A percentile compares a stretch with the other conserved stretches of the same genome.
Conservation (phyloP, 2,888 invertebrate species). For the Brenthis daphne region DNA sequence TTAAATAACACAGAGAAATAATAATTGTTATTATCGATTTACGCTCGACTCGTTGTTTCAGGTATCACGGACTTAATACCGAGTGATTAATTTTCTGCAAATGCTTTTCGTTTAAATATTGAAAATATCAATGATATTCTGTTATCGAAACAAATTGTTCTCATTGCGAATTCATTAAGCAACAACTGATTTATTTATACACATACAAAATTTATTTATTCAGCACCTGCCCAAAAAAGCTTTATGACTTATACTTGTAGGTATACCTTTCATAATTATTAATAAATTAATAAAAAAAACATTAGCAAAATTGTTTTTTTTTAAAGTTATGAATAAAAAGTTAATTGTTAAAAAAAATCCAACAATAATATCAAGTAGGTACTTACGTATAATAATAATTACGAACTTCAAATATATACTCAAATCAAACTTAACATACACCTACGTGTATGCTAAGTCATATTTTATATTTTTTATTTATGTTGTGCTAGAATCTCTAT, state of each 20-base stretch:
- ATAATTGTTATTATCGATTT: constrained; percentile 21
- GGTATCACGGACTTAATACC: constrained; percentile 30
- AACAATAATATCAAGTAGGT: too few relatives aligned
- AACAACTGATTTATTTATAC: constrained; percentile 13
- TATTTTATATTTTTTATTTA: too few relatives aligned
- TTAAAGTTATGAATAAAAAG: too few relatives aligned
- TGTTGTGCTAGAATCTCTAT: too few relatives aligned
- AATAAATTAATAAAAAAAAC: too few relatives aligned
- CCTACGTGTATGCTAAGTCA: too few relatives aligned
- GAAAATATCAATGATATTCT: constrained; percentile 30
- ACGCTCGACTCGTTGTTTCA: constrained; percentile 29
- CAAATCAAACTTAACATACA: too few relatives aligned
- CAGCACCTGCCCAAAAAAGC: not conserved
- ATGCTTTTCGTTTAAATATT: constrained; percentile 35
- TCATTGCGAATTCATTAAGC: constrained; percentile 25
- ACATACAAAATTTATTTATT: not conserved
- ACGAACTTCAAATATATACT: too few relatives aligned
- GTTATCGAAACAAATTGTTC: constrained; percentile 29
- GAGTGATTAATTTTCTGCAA: constrained; percentile 37
- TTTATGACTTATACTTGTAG: not conserved
- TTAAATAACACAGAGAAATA: constrained; percentile 7
- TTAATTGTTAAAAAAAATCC: too few relatives aligned
- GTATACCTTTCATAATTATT: too few relatives aligned
- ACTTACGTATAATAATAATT: too few relatives aligned
- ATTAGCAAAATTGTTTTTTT: too few relatives aligned